Evolutionary conservation across 1,140 invertebrate genomes (phyloP).

Genomic region (Tetragnatha versicolor): DNA sequence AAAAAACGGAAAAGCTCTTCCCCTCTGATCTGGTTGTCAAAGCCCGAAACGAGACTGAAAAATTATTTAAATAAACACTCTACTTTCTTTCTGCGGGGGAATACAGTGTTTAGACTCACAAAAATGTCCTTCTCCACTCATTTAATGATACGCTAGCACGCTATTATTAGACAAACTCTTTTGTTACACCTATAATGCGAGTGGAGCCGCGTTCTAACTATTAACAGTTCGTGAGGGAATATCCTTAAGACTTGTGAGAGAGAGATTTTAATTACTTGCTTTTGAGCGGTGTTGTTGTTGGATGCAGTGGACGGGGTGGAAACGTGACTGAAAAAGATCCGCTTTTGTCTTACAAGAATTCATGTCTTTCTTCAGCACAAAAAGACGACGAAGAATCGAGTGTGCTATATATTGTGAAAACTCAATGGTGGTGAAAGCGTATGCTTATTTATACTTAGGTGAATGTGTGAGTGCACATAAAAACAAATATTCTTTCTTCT

Average conservation of each 20-base stretch:
- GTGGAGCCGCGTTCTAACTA: constrained; percentile 13
- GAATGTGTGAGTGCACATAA: too few relatives aligned
- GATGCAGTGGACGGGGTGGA: not conserved
- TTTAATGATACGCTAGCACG: constrained; percentile 29
- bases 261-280: constrained; percentile 38
- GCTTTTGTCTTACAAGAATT: constrained; percentile 11
- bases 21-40: not conserved
- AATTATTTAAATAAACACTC: constrained; percentile 36
- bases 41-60: not conserved
- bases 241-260: not conserved
- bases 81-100: not conserved
- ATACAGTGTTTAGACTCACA: constrained; percentile 14
- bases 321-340: not conserved
- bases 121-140: constrained; percentile 13
- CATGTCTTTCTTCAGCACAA: too few relatives aligned
- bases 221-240: constrained; percentile 8
- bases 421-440: too few relatives aligned
- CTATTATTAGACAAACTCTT: constrained; percentile 25
- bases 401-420: too few relatives aligned
- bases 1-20: too few relatives aligned
- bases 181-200: constrained; percentile 19
- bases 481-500: too few relatives aligned
- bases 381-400: too few relatives aligned
- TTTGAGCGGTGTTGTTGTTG: not conserved
- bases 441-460: too few relatives aligned